Conservation (phyloP, 2,888 invertebrate genomes). For the Cosmia pyralina region DNA sequence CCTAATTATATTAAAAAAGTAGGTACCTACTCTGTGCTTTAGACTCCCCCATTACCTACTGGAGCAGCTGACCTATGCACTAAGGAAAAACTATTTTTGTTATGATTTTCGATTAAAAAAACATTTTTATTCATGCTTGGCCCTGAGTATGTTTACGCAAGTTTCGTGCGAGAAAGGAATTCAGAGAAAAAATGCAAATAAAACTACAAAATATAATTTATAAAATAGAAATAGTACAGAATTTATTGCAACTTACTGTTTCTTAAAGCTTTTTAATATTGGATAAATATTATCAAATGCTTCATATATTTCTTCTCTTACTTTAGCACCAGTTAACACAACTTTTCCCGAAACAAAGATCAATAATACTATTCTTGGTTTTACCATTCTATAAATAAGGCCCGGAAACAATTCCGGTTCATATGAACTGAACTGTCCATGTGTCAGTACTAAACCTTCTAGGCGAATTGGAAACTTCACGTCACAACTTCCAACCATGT, state of each 20-base stretch:
- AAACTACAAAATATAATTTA: constrained; percentile 40
- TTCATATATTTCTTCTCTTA: constrained; percentile 97
- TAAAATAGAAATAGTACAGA: constrained; percentile 44
- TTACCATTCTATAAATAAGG: constrained; percentile 99
- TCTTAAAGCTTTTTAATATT: constrained; percentile 98
- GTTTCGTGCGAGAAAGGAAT: not conserved
- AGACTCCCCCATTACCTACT: no score
- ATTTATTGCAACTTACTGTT: constrained; percentile 88
- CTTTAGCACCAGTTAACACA: constrained; percentile 99
- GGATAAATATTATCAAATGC: constrained; percentile 99
- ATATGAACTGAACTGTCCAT: constrained; percentile 95
- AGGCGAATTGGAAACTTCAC: constrained; percentile 94
- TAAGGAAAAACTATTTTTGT: no score
- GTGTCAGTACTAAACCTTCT: constrained; percentile 93
- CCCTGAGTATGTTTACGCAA: not conserved
- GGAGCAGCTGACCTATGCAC: no score
- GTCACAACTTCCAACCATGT: constrained; percentile 95
- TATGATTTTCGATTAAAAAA: no score
- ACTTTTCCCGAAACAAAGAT: constrained; percentile 99
- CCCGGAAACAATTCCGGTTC: constrained; percentile 99
- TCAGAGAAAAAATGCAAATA: constrained; percentile 8
- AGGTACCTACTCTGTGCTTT: no score
- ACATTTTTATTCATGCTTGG: no score
- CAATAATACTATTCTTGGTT: constrained; percentile 98
- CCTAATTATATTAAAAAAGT: no score